phyloP scores from a whole-genome alignment of 2,797 vertebrate genomes.

The Acridotheres tristis region DNA sequence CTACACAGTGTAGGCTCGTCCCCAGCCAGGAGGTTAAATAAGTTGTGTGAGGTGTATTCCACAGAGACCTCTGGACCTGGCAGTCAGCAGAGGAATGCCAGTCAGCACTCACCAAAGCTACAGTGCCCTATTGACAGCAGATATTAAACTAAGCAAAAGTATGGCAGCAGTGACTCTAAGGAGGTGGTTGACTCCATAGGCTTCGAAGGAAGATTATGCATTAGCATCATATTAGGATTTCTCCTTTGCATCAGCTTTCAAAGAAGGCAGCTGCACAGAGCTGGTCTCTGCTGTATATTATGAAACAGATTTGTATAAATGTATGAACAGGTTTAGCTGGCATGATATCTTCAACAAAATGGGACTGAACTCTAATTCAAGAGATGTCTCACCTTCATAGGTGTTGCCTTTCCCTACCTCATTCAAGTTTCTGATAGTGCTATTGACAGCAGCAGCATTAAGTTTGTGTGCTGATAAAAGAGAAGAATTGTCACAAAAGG shows the following conservation, averaged over 20 bases:
- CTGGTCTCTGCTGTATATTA: not conserved
- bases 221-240: not conserved
- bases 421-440: not conserved
- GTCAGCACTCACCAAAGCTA: not conserved
- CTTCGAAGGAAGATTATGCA: not conserved
- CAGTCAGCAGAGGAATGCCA: not conserved
- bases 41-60: not conserved
- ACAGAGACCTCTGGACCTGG: not conserved
- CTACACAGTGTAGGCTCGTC: fast-evolving
- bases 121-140: not conserved
- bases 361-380: not conserved
- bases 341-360: not conserved
- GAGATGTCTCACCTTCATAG: not conserved
- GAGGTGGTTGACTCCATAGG: not conserved
- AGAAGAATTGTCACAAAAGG: not conserved
- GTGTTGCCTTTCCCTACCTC: not conserved
- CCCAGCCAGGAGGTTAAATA: not conserved
- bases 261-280: not conserved
- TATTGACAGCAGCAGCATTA: not conserved
- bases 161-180: not conserved
- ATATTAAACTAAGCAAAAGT: not conserved
- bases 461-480: not conserved
- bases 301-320: not conserved
- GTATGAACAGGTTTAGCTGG: not conserved
- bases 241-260: not conserved